These are phyloP conservation scores for Mus caroli DNA, from an alignment of 2,797 vertebrate species.

Conservation along the genomic window DNA sequence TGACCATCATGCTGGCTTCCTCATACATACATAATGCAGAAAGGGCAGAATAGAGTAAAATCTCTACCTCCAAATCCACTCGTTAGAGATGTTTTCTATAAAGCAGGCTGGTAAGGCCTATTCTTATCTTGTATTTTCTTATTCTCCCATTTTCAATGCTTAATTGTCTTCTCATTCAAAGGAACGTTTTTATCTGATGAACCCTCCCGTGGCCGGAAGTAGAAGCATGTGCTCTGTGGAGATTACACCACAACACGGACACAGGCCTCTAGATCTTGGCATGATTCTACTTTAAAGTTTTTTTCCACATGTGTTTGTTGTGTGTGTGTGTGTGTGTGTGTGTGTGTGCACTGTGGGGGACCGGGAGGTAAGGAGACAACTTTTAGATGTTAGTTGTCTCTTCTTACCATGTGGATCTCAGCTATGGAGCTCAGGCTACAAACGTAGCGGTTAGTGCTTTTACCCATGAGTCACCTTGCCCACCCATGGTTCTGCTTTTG, in stretches of 20 bases:
- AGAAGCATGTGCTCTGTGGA: neutral
- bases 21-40: neutral
- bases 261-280: neutral
- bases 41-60: neutral
- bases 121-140: constrained; percentile 66
- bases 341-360: no score
- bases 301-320: neutral
- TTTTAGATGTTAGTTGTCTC: neutral
- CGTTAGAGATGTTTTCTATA: neutral
- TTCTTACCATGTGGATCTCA: neutral
- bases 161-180: constrained; percentile 70
- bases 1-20: neutral
- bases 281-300: neutral
- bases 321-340: neutral
- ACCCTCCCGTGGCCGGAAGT: neutral
- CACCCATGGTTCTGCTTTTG: neutral
- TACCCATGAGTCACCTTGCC: neutral
- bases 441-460: neutral
- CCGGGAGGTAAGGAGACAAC: no score
- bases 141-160: constrained; percentile 55
- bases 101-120: neutral
- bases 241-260: neutral
- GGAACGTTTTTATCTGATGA: constrained; percentile 26
- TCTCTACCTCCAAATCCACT: neutral
- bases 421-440: neutral